Conservation (phyloP, 1,140 invertebrate species). For the Heliothis subflexa region DNA sequence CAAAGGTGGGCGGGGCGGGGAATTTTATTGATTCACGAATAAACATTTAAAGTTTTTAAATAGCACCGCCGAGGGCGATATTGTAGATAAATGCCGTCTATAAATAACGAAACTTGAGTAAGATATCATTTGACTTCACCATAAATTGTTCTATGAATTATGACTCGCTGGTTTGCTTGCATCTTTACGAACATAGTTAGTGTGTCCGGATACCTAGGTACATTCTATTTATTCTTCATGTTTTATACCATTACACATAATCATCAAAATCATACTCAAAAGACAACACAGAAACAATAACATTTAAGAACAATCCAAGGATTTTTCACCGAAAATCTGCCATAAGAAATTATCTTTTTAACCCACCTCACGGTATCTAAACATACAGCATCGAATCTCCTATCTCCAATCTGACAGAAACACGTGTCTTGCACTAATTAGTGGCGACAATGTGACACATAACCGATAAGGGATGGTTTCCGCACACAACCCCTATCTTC, state of each 20-base stretch:
- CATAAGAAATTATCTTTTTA: not conserved
- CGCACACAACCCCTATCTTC: slow-evolving; percentile 15
- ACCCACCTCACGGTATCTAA: not conserved
- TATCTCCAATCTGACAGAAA: slow-evolving; percentile 27
- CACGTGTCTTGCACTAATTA: slow-evolving; percentile 43
- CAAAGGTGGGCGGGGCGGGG: slow-evolving; percentile 4
- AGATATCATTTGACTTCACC: slow-evolving; percentile 12
- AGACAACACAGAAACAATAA: no score
- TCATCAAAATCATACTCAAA: no score
- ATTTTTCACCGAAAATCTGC: no score
- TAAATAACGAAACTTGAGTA: slow-evolving; percentile 23
- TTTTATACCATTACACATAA: no score
- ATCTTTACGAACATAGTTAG: no score
- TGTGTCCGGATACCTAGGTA: no score
- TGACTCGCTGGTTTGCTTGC: no score
- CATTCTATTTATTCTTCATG: no score
- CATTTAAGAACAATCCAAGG: no score
- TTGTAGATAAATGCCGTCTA: slow-evolving; percentile 11
- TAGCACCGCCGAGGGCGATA: not conserved
- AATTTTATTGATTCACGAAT: slow-evolving; percentile 28
- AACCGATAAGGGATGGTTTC: slow-evolving; percentile 18
- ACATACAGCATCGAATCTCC: not conserved
- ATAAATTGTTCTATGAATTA: slow-evolving; percentile 1
- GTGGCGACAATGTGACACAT: slow-evolving; percentile 18
- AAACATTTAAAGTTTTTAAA: slow-evolving; percentile 10